Evolutionary conservation across 30 jellyfish, hydroid and myxozoan genomes (phyloP).

Genomic region (Pelagia noctiluca): DNA sequence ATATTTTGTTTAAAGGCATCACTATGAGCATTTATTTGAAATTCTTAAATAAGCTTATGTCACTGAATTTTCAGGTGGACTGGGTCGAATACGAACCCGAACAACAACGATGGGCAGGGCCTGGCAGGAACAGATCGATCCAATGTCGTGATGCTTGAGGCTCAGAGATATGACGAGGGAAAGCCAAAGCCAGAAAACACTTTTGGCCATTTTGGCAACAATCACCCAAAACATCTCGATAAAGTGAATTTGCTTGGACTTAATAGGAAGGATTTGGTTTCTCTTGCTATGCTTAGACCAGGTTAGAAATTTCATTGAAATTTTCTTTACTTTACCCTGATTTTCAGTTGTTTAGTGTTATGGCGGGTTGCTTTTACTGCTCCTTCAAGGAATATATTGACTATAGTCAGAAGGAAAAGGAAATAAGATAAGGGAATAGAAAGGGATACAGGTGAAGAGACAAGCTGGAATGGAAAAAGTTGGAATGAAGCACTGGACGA

Average conservation of each 20-base stretch:
- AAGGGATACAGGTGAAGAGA: no score
- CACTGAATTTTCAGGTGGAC: slow-evolving; percentile 86
- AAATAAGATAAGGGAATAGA: no score
- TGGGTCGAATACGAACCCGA: slow-evolving; percentile 96
- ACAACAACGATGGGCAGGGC: slow-evolving; percentile 97
- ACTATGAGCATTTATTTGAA: background rate
- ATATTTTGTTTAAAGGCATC: no score
- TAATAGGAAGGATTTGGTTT: slow-evolving; percentile 54
- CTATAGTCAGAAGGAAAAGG: no score
- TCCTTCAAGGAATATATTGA: no score
- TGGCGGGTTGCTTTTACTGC: no score
- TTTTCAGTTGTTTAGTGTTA: no score
- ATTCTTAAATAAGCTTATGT: background rate
- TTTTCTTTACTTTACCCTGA: background rate
- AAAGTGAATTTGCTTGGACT: slow-evolving; percentile 72
- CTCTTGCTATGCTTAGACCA: slow-evolving; percentile 87
- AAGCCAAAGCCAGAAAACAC: slow-evolving; percentile 21
- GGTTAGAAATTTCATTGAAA: slow-evolving; percentile 59
- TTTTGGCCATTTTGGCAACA: slow-evolving; percentile 90
- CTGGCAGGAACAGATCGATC: slow-evolving; percentile 90
- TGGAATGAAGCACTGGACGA: no score
- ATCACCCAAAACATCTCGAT: slow-evolving; percentile 74
- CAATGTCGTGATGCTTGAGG: slow-evolving; percentile 73
- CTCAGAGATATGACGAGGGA: slow-evolving; percentile 75
- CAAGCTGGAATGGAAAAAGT: no score